These are phyloP conservation scores for Anthonomus grandis DNA, from an alignment of 1,140 invertebrate genomes.

Conservation along the genomic window DNA sequence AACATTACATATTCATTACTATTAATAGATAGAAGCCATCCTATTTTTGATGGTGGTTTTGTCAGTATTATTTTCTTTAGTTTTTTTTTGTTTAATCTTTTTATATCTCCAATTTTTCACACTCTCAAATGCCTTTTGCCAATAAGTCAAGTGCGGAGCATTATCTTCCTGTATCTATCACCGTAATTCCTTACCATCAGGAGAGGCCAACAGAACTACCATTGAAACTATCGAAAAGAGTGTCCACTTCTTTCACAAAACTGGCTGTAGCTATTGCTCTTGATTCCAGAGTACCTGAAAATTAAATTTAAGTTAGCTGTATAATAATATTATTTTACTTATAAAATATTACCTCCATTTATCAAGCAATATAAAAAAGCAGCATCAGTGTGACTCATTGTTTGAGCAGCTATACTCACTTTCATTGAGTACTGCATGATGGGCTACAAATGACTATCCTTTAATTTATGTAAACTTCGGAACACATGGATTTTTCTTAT, in stretches of 20 bases:
- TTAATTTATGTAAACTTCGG: slow-evolving; percentile 8
- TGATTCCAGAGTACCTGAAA: background rate
- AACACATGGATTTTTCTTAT: slow-evolving; percentile 7
- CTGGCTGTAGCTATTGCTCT: slow-evolving; percentile 1
- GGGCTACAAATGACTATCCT: background rate
- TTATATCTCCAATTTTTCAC: too few species aligned
- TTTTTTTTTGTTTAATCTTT: too few species aligned
- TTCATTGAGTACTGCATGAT: slow-evolving; percentile 14
- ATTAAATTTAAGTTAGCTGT: too few species aligned
- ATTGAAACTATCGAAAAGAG: slow-evolving; percentile 13
- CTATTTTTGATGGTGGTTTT: too few species aligned
- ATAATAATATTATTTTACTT: background rate
- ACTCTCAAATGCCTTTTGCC: too few species aligned
- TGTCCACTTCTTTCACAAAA: too few species aligned
- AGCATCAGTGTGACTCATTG: slow-evolving; percentile 1
- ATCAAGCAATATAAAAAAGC: slow-evolving; percentile 5
- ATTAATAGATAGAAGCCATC: too few species aligned
- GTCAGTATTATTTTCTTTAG: too few species aligned
- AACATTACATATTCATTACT: too few species aligned
- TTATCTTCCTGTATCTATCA: too few species aligned
- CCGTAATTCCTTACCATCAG: background rate
- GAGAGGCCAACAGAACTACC: background rate
- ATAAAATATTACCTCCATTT: background rate
- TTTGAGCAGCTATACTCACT: slow-evolving; percentile 8
- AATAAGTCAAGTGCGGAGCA: too few species aligned